Evolutionary conservation across 2,113 vertebrate species (phyloP).

Genomic region (Prionailurus bengalensis): DNA sequence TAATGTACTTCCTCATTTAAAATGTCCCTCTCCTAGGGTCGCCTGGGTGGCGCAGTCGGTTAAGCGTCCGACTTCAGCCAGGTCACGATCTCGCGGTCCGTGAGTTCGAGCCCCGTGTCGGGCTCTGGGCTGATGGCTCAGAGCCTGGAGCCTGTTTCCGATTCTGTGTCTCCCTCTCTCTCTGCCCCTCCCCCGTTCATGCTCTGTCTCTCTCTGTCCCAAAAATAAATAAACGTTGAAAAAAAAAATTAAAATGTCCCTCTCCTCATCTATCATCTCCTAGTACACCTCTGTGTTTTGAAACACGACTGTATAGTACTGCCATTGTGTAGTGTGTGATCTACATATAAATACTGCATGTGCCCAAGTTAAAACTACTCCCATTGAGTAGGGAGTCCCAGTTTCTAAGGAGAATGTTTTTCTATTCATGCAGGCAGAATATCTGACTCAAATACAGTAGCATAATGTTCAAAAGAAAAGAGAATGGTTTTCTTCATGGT

Average conservation of each 20-base stretch:
- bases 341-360: background rate
- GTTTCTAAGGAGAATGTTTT: background rate
- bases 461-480: constrained; percentile 9
- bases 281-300: background rate
- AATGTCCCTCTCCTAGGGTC: background rate
- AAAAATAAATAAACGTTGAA: no score
- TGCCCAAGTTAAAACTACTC: background rate
- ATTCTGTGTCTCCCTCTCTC: no score
- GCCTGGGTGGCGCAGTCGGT: no score
- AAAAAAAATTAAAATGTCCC: background rate
- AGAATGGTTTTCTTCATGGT: background rate
- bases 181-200: no score
- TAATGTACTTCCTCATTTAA: background rate
- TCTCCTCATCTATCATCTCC: background rate
- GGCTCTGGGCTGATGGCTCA: no score
- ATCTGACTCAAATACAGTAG: background rate
- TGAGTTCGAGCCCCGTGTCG: no score
- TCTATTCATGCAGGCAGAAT: background rate
- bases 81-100: no score
- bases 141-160: no score
- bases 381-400: background rate
- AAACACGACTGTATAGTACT: background rate
- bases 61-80: no score
- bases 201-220: no score
- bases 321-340: background rate